These are phyloP conservation scores for Trichopria drosophilae DNA, from an alignment of 2,888 invertebrate genomes.

Conservation along the genomic window DNA sequence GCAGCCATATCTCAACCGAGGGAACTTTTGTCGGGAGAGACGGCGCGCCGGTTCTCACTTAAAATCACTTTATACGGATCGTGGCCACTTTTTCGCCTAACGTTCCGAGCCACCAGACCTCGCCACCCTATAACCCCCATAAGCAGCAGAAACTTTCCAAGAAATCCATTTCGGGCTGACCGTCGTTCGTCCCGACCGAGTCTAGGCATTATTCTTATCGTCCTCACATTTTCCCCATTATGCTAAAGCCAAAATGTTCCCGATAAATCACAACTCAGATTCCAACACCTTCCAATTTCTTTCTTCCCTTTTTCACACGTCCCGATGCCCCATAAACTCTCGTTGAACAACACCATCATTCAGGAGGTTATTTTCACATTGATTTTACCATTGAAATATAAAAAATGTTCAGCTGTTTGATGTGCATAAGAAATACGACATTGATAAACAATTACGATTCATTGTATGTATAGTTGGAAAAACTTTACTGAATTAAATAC, in stretches of 20 bases:
- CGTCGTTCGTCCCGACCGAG: slow-evolving; percentile 36
- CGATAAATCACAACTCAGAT: slow-evolving; percentile 27
- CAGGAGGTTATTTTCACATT: too few species aligned
- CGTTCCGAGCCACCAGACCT: slow-evolving; percentile 17
- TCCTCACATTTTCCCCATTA: slow-evolving; percentile 28
- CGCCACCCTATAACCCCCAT: slow-evolving; percentile 32
- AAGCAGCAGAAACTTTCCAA: slow-evolving; percentile 41
- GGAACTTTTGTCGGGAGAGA: slow-evolving; percentile 41
- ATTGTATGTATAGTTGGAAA: too few species aligned
- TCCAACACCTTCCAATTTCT: neutral
- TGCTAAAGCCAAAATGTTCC: slow-evolving; percentile 24
- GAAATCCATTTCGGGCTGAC: slow-evolving; percentile 38
- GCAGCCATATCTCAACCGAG: slow-evolving; percentile 49
- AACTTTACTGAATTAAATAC: too few species aligned
- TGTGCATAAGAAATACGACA: too few species aligned
- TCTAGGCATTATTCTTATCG: slow-evolving; percentile 43
- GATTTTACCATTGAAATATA: too few species aligned
- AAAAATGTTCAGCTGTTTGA: too few species aligned
- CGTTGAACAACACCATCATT: too few species aligned
- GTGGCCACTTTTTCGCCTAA: slow-evolving; percentile 44
- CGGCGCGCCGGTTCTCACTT: slow-evolving; percentile 48
- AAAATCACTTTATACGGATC: slow-evolving; percentile 51
- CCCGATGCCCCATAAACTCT: too few species aligned
- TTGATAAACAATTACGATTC: too few species aligned
- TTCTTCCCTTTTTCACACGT: too few species aligned